phyloP scores from a whole-genome alignment of 2,888 invertebrate species.

The Chymomyza amoena region DNA sequence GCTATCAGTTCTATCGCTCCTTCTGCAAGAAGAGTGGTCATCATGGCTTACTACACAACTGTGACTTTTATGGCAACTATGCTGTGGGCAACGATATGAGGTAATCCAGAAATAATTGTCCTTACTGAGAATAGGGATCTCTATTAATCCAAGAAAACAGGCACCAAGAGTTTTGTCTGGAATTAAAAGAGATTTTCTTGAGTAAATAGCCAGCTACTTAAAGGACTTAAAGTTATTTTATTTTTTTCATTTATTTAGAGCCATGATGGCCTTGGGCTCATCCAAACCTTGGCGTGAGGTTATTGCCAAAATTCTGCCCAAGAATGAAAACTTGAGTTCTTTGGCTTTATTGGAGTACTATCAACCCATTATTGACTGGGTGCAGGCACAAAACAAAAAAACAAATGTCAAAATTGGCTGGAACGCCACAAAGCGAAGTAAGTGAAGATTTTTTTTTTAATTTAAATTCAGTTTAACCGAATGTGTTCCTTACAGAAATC shows the following conservation, averaged over 20 bases:
- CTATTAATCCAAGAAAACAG: no score
- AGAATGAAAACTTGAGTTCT: conserved; percentile 85
- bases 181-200: no score
- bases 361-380: conserved; percentile 80
- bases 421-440: conserved; percentile 72
- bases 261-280: conserved; percentile 82
- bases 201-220: no score
- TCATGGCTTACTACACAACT: conserved; percentile 86
- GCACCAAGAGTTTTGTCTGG: no score
- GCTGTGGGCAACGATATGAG: conserved; percentile 86
- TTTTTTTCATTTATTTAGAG: conserved; percentile 59
- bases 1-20: conserved; percentile 88
- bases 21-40: conserved; percentile 87
- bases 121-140: no score
- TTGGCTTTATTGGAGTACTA: conserved; percentile 89
- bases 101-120: conserved; percentile 50
- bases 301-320: conserved; percentile 85
- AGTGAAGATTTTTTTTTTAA: conserved; percentile 10
- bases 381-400: conserved; percentile 61
- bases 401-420: conserved; percentile 71
- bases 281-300: conserved; percentile 89
- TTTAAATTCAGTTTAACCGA: background rate
- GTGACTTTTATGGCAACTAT: conserved; percentile 89
- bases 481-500: conserved; percentile 47
- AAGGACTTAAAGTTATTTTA: no score